A percentile compares a stretch with the other conserved stretches of the same genome.
Evolutionary conservation across 2,888 invertebrate genomes (phyloP).

Genomic region (Halocaridina rubra): DNA sequence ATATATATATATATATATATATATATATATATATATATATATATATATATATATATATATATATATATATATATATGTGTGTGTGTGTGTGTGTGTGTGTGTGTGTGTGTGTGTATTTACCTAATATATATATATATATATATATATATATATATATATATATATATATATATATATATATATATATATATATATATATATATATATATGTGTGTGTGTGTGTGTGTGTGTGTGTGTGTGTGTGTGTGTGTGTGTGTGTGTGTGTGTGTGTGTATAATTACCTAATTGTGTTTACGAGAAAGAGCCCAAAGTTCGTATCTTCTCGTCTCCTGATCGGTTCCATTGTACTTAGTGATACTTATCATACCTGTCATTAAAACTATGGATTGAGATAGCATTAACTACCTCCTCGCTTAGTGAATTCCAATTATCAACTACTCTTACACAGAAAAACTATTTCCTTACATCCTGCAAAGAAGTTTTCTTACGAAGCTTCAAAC

Average conservation of each 20-base stretch:
- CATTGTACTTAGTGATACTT: too few species aligned
- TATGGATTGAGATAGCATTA: too few species aligned
- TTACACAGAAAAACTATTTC: too few species aligned
- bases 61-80: not conserved
- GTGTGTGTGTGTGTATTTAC: not conserved
- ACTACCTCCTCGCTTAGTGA: too few species aligned
- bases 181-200: not conserved
- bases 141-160: not conserved
- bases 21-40: not conserved
- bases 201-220: not conserved
- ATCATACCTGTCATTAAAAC: too few species aligned
- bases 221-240: not conserved
- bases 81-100: not conserved
- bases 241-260: not conserved
- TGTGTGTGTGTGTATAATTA: not conserved
- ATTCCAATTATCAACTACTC: too few species aligned
- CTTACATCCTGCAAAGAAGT: too few species aligned
- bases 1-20: not conserved
- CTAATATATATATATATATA: not conserved
- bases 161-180: not conserved
- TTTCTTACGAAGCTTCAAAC: too few species aligned
- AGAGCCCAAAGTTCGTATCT: too few species aligned
- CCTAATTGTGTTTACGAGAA: not conserved
- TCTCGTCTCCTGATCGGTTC: too few species aligned
- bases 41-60: not conserved